Base-by-base conservation (phyloP, 2,797 vertebrate genomes). In the Sebastes umbrosus region DNA sequence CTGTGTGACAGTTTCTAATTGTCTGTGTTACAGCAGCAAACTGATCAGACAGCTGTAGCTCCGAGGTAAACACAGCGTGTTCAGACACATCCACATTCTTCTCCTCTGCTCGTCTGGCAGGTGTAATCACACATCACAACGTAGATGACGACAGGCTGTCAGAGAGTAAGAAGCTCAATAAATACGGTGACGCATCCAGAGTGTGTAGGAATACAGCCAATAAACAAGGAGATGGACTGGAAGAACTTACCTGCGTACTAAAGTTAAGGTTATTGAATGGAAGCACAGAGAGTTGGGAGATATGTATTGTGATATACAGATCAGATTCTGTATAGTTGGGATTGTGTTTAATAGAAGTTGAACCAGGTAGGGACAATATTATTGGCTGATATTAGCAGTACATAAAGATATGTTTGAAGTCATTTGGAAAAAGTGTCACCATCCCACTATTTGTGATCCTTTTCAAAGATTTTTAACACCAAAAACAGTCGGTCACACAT, bases 1-100 rank as follows among this genome's bases (percentile, higher is more conserved):
- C 62, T 27, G 24, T 20, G 74, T 22, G 54, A 54, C 63, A 2
- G 5, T 14, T 65, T 34, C 8, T 18, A 24, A 24, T 18, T 9
- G 6, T 24, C 3, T 1, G 14, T 18, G 46, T 60, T 7, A 9
- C 8, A 25, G 20, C 6, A 62, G 70, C 12, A 2, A 36, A 62
- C 65, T 13, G 67, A 77, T 73, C 58, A 55, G 16, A 73, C 71
- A 43, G 75, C 78, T 82, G 76, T 18, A n/a, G 70, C 77, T 74
- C 14, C 3, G 34, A 63, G 46, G 32, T 54, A 32, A 78, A 79
- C 69, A 43, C 29, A 12, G 79, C 93, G 13, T 89, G 93, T 89
- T 78, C 75, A 83, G 86, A 85, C 93, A 66, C 1, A 80, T 79
- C 82, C 20, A 77, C 89, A 91, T 87, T 73, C 64, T 73, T 75